Evolutionary conservation across 2,888 invertebrate species (phyloP).

Genomic region (Cyrtodaria siliqua): DNA sequence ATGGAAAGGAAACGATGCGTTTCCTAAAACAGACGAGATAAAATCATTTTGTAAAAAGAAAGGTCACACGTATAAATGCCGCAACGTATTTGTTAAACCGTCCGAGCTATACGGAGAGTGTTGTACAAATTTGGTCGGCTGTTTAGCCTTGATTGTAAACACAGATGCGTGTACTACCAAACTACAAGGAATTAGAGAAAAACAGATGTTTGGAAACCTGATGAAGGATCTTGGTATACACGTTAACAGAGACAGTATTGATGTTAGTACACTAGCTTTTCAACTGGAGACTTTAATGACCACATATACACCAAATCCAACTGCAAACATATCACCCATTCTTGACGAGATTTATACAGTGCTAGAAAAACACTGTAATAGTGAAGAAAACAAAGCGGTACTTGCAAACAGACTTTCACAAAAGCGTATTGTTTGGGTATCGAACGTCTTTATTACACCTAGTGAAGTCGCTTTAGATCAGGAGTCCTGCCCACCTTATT

Average conservation of each 20-base stretch:
- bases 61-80: background rate
- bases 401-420: constrained; percentile 5
- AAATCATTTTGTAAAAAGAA: background rate
- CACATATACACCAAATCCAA: background rate
- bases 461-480: background rate
- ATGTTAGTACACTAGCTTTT: background rate
- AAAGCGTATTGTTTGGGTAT: constrained; percentile 7
- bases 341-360: background rate
- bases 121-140: constrained; percentile 4
- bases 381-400: background rate
- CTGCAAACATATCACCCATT: background rate
- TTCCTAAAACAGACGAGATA: too few species aligned
- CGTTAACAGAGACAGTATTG: background rate
- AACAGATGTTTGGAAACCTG: too few species aligned
- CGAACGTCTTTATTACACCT: background rate
- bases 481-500: constrained; percentile 10
- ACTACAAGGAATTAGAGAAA: too few species aligned
- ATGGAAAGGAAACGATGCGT: too few species aligned
- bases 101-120: background rate
- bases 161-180: background rate
- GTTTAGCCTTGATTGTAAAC: constrained; percentile 2
- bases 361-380: background rate
- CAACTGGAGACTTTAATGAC: background rate
- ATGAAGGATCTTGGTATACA: too few species aligned
- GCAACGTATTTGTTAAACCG: background rate